A percentile compares a stretch with the other conserved stretches of the same genome.
These are phyloP conservation scores for Dicrurus megarhynchus DNA, from an alignment of 2,113 vertebrate genomes.

Conservation along the genomic window DNA sequence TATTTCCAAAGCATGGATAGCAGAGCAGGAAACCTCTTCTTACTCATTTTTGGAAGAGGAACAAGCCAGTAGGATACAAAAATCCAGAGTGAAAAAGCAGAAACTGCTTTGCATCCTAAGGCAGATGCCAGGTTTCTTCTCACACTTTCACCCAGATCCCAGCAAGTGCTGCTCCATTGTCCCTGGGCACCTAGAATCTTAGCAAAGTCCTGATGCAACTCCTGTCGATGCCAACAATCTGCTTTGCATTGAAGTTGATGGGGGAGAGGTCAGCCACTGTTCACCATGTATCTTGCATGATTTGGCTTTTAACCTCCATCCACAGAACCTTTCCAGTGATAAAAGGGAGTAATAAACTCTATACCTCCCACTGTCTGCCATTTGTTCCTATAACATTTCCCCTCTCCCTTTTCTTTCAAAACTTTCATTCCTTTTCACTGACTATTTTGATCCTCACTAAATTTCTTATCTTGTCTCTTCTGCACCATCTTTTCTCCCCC, in stretches of 20 bases:
- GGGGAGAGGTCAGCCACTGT: background rate
- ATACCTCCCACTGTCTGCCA: background rate
- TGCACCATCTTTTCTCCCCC: background rate
- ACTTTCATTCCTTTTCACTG: background rate
- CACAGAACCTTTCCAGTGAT: background rate
- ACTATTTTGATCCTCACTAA: background rate
- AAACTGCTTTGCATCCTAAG: background rate
- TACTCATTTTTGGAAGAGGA: background rate
- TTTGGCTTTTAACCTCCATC: background rate
- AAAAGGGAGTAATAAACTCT: background rate
- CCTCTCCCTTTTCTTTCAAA: background rate
- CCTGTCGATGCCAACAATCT: rapidly evolving
- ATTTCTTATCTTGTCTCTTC: background rate
- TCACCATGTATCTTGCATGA: background rate
- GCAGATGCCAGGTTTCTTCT: background rate
- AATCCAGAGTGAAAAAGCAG: background rate
- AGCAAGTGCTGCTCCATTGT: background rate
- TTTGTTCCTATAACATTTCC: background rate
- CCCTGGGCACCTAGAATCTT: background rate
- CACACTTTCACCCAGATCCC: background rate
- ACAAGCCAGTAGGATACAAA: background rate
- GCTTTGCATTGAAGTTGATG: background rate
- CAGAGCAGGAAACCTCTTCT: background rate
- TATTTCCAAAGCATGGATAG: background rate
- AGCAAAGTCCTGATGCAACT: background rate